phyloP scores from a whole-genome alignment of 2,888 invertebrate species.

The Entomobrya multifasciata region DNA sequence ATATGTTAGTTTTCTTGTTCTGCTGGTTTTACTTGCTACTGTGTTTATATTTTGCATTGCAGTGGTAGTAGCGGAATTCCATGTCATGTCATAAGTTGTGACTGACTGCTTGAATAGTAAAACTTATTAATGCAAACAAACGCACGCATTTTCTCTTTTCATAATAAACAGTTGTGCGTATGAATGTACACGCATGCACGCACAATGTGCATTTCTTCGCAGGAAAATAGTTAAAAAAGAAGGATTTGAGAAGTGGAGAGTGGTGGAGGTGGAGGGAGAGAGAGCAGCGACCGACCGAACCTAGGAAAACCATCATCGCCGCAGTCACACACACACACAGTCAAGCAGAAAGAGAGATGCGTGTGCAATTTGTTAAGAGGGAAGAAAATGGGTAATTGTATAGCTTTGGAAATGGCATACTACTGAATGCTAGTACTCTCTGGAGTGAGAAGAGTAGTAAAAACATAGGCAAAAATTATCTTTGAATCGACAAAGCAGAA shows the following conservation, averaged over 20 bases:
- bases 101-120: too few species aligned
- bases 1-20: too few species aligned
- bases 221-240: background rate
- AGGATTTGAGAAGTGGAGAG: too few species aligned
- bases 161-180: too few species aligned
- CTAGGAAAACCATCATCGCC: background rate
- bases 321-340: too few species aligned
- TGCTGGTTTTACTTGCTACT: background rate
- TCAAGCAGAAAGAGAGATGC: slow-evolving; percentile 47
- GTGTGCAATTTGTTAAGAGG: slow-evolving; percentile 61
- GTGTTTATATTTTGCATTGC: slow-evolving; percentile 39
- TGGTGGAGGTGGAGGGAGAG: background rate
- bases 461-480: background rate
- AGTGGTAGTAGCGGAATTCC: background rate
- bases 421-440: slow-evolving; percentile 1
- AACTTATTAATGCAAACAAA: too few species aligned
- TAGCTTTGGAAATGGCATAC: slow-evolving; percentile 40
- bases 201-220: slow-evolving; percentile 50
- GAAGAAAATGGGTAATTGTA: slow-evolving; percentile 61
- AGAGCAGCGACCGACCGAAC: slow-evolving; percentile 30
- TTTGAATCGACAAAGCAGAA: background rate
- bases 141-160: too few species aligned
- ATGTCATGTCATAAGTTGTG: too few species aligned
- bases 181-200: slow-evolving; percentile 41
- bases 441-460: background rate